Conservation (phyloP, 2,888 invertebrate genomes). For the Hypena proboscidalis region DNA sequence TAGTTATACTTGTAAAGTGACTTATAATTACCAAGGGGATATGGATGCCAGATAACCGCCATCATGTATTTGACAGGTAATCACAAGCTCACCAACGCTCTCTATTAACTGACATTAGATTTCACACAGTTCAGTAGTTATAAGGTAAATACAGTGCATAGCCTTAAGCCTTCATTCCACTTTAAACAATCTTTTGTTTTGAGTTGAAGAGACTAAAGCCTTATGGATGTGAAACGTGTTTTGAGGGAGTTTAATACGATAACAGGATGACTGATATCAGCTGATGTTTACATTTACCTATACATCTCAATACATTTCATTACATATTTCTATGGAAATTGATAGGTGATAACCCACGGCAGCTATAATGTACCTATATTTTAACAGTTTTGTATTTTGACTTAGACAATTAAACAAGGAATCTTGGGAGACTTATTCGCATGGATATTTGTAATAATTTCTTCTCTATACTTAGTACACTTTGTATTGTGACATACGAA, state of each 20-base stretch:
- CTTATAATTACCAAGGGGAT: constrained; percentile 54
- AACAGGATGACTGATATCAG: constrained; percentile 21
- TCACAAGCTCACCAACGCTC: constrained; percentile 40
- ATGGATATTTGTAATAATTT: too few relatives aligned
- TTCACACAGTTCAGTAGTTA: constrained; percentile 31
- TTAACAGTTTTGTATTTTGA: too few relatives aligned
- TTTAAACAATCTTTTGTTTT: constrained; percentile 40
- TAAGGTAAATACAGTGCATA: constrained; percentile 33
- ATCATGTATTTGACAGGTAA: constrained; percentile 62
- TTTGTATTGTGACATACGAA: too few relatives aligned
- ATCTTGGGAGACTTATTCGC: too few relatives aligned
- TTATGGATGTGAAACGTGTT: constrained; percentile 41
- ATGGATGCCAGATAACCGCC: constrained; percentile 49
- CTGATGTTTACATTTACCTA: too few relatives aligned
- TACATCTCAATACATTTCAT: too few relatives aligned
- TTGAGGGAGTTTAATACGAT: constrained; percentile 27
- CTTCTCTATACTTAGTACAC: too few relatives aligned
- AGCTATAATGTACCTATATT: too few relatives aligned
- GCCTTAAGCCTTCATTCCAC: constrained; percentile 38
- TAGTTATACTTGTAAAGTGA: constrained; percentile 34
- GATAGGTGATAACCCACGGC: too few relatives aligned
- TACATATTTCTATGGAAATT: too few relatives aligned
- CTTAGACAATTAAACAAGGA: too few relatives aligned
- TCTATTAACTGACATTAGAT: constrained; percentile 45
- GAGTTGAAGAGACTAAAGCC: constrained; percentile 31